These are phyloP conservation scores for Drosophila equinoxialis DNA, from an alignment of 1,140 invertebrate genomes.

Conservation along the genomic window DNA sequence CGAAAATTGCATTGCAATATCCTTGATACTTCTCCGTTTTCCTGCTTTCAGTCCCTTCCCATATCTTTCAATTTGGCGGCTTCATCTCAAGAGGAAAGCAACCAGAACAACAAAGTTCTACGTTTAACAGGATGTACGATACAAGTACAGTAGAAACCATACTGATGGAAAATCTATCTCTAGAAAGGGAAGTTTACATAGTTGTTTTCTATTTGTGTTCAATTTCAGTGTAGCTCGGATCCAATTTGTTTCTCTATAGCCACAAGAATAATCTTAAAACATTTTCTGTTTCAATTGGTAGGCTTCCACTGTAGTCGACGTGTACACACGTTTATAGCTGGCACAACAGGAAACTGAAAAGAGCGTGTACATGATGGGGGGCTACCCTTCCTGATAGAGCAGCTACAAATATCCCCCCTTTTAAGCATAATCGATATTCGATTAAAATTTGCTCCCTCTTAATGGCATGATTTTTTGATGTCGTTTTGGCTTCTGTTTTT, in stretches of 20 bases:
- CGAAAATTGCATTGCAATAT: constrained; percentile 65
- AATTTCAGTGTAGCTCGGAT: too few species aligned
- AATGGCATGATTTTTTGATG: constrained; percentile 14
- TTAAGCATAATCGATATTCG: constrained; percentile 52
- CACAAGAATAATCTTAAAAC: too few species aligned
- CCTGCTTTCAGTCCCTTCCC: constrained; percentile 19
- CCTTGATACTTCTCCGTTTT: constrained; percentile 39
- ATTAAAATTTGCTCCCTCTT: constrained; percentile 55
- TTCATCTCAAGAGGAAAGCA: not conserved
- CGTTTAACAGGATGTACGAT: not conserved
- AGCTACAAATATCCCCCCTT: not conserved
- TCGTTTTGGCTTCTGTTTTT: not conserved
- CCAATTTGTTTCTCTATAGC: too few species aligned
- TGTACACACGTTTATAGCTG: too few species aligned
- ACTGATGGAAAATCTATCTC: too few species aligned
- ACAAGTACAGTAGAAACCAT: not conserved
- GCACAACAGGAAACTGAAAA: constrained; percentile 38
- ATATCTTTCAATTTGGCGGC: not conserved
- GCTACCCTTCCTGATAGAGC: not conserved
- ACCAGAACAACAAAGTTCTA: constrained; percentile 12
- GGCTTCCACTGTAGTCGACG: too few species aligned
- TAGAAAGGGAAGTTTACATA: too few species aligned
- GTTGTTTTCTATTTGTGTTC: too few species aligned
- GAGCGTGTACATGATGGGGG: constrained; percentile 13
- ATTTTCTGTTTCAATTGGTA: too few species aligned